Conservation (phyloP, 1,140 invertebrate genomes). For the Ditylenchus dipsaci region DNA sequence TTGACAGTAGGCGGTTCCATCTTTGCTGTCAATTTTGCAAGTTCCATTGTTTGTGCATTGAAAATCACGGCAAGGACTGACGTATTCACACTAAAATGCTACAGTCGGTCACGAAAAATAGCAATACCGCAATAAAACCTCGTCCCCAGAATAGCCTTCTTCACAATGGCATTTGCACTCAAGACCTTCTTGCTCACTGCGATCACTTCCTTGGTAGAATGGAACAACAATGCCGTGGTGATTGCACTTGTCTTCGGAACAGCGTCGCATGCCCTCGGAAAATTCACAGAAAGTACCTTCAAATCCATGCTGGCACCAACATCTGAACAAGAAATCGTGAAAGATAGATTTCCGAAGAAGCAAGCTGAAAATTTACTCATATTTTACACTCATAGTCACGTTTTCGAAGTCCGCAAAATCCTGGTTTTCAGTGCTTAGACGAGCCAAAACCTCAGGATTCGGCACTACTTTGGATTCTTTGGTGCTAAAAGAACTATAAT, state of each 20-base stretch:
- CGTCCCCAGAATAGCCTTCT: constrained; percentile 22
- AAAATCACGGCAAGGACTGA: constrained; percentile 31
- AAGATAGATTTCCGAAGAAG: background rate
- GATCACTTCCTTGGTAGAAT: constrained; percentile 1
- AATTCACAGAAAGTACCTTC: constrained; percentile 36
- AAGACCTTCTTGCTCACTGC: background rate
- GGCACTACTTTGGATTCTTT: constrained; percentile 1
- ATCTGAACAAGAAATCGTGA: constrained; percentile 14
- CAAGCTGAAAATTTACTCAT: constrained; percentile 12
- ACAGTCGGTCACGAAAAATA: background rate
- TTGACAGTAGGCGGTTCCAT: constrained; percentile 11
- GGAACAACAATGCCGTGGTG: constrained; percentile 21
- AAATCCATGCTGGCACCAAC: constrained; percentile 36
- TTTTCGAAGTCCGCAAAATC: background rate
- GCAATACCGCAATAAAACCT: constrained; percentile 5
- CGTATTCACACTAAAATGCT: constrained; percentile 22
- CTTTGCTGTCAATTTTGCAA: constrained; percentile 12
- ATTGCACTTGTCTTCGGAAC: constrained; percentile 30
- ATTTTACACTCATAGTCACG: constrained; percentile 15
- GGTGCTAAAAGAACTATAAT: constrained; percentile 17
- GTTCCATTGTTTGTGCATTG: constrained; percentile 29
- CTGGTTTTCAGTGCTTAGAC: background rate
- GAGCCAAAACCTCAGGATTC: background rate
- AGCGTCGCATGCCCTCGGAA: constrained; percentile 31
- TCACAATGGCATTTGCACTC: constrained; percentile 29